phyloP scores from a whole-genome alignment of 1,140 invertebrate species.

The Drosophila aff. region DNA sequence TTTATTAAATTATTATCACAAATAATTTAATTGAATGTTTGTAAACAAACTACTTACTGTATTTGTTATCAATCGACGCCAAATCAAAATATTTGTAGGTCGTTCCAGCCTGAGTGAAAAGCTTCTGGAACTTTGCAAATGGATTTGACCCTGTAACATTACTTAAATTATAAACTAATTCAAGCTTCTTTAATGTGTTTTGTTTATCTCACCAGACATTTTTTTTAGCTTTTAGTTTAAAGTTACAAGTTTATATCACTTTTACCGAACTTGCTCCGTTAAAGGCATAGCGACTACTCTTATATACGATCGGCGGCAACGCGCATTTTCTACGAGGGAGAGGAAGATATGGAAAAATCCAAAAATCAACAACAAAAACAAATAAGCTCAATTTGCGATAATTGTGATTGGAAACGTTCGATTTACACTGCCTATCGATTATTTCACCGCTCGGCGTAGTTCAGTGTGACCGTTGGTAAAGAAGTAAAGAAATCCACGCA shows the following conservation, averaged over 20 bases:
- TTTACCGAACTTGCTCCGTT: not conserved
- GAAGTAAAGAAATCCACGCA: not conserved
- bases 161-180: too few relatives aligned
- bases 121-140: too few relatives aligned
- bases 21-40: too few relatives aligned
- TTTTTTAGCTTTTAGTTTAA: constrained; percentile 77
- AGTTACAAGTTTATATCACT: not conserved
- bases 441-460: not conserved
- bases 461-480: not conserved
- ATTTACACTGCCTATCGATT: not conserved
- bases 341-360: not conserved
- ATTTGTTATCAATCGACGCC: too few relatives aligned
- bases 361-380: too few relatives aligned
- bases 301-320: constrained; percentile 1
- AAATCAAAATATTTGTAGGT: too few relatives aligned
- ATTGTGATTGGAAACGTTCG: not conserved
- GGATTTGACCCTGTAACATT: too few relatives aligned
- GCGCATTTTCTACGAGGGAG: not conserved
- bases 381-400: not conserved
- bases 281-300: not conserved
- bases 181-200: too few relatives aligned
- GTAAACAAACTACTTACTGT: too few relatives aligned
- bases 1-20: too few relatives aligned
- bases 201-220: too few relatives aligned
- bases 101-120: too few relatives aligned